Percentiles rank a stretch among this genome's conserved stretches.
These are phyloP conservation scores for Leptodactylus fuscus DNA, from an alignment of 2,113 vertebrate genomes.

Conservation along the genomic window DNA sequence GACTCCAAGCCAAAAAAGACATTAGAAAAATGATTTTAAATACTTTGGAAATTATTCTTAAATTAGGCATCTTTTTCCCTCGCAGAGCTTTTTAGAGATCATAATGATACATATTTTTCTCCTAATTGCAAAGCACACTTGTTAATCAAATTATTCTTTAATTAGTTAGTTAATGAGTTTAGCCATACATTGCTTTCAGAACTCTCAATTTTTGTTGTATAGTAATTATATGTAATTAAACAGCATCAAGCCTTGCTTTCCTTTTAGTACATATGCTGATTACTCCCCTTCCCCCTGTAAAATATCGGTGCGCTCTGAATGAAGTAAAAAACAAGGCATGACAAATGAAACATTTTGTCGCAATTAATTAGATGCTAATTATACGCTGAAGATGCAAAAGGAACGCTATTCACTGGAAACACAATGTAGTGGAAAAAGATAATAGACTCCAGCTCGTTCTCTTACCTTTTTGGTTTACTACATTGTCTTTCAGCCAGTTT, in stretches of 20 bases:
- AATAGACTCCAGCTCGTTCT: conserved; percentile 61
- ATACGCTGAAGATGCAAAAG: conserved; percentile 83
- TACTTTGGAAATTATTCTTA: conserved; percentile 26
- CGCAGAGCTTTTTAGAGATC: conserved; percentile 63
- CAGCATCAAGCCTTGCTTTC: conserved; percentile 85
- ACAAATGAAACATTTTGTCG: conserved; percentile 93
- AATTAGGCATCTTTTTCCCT: conserved; percentile 62
- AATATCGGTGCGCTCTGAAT: conserved; percentile 92
- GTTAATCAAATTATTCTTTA: conserved; percentile 96
- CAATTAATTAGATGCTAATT: conserved; percentile 93
- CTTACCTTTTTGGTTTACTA: conserved; percentile 76
- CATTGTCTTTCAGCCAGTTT: conserved; percentile 72
- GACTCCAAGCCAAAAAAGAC: conserved; percentile 57
- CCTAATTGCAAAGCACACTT: conserved; percentile 76
- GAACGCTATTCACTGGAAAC: conserved; percentile 82
- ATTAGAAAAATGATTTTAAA: conserved; percentile 54
- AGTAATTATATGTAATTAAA: conserved; percentile 93
- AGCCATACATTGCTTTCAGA: conserved; percentile 87
- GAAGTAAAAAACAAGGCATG: conserved; percentile 88
- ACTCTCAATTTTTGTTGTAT: conserved; percentile 85
- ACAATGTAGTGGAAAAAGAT: conserved; percentile 58
- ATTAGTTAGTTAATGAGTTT: conserved; percentile 89
- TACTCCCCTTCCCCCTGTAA: conserved; percentile 65
- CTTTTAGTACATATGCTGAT: conserved; percentile 68
- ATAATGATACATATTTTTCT: conserved; percentile 70